phyloP scores from a whole-genome alignment of 2,113 vertebrate genomes.

The Elgaria multicarinata region DNA sequence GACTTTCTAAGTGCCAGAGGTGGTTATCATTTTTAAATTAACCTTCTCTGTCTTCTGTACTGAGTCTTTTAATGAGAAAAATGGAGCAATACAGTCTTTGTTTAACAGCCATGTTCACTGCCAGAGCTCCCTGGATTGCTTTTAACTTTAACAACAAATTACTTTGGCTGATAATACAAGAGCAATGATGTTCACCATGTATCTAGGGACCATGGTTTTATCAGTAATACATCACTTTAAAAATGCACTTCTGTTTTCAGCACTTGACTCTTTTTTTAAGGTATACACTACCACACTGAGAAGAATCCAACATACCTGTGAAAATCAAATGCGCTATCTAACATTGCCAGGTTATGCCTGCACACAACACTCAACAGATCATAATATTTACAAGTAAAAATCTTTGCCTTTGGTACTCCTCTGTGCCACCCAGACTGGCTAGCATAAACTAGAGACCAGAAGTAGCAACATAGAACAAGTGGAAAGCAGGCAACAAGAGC shows the following conservation, averaged over 20 bases:
- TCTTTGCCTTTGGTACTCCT: background rate
- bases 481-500: conserved; percentile 8
- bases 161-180: conserved; percentile 24
- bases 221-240: background rate
- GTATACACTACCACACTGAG: conserved; percentile 48
- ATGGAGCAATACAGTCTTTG: conserved; percentile 25
- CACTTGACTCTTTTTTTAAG: conserved; percentile 14
- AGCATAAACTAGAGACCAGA: conserved; percentile 1
- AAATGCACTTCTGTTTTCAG: background rate
- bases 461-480: background rate
- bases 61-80: conserved; percentile 51
- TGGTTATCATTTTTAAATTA: conserved; percentile 61
- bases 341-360: background rate
- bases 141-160: conserved; percentile 45
- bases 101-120: conserved; percentile 20
- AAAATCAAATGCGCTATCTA: conserved; percentile 22
- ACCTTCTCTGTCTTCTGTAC: conserved; percentile 57
- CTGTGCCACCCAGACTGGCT: background rate
- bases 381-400: background rate
- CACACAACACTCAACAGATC: background rate
- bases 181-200: conserved; percentile 44
- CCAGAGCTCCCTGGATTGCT: conserved; percentile 26
- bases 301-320: conserved; percentile 21
- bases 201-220: background rate
- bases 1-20: conserved; percentile 36